These are phyloP conservation scores for Argyresthia goedartella DNA, from an alignment of 2,888 invertebrate species.

Conservation along the genomic window DNA sequence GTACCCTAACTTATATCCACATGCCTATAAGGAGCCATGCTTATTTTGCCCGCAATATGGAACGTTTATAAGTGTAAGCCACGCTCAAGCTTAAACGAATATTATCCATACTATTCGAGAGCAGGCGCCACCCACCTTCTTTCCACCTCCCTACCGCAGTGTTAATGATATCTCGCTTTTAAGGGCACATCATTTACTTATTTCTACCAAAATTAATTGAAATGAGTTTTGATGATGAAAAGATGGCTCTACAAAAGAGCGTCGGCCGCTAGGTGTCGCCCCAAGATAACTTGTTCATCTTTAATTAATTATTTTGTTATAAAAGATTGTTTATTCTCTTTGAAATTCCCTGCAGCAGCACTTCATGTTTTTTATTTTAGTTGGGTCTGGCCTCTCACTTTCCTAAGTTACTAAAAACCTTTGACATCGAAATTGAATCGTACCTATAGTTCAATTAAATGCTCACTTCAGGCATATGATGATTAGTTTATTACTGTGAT, in stretches of 20 bases:
- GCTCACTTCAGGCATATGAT: too few species aligned
- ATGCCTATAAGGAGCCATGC: too few species aligned
- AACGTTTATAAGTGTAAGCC: too few species aligned
- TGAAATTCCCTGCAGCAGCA: conserved; percentile 32
- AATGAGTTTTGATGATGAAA: conserved; percentile 70
- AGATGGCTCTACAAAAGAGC: conserved; percentile 61
- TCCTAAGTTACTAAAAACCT: too few species aligned
- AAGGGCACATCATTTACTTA: conserved; percentile 69
- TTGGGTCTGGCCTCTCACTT: too few species aligned
- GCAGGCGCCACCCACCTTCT: conserved; percentile 11
- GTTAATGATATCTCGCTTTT: conserved; percentile 69
- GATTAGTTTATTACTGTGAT: too few species aligned
- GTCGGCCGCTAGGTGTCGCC: conserved; percentile 64
- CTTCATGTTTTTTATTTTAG: too few species aligned
- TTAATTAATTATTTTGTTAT: conserved; percentile 66
- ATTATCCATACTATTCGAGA: conserved; percentile 8
- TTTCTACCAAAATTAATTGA: conserved; percentile 69
- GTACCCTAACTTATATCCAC: too few species aligned
- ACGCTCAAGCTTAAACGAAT: too few species aligned
- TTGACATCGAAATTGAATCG: too few species aligned
- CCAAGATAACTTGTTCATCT: conserved; percentile 62
- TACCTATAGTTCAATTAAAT: too few species aligned
- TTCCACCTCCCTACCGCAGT: conserved; percentile 30
- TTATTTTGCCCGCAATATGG: too few species aligned
- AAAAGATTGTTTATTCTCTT: conserved; percentile 46